Conservation (phyloP, 2,113 vertebrate species). For the Pedionomus torquatus region DNA sequence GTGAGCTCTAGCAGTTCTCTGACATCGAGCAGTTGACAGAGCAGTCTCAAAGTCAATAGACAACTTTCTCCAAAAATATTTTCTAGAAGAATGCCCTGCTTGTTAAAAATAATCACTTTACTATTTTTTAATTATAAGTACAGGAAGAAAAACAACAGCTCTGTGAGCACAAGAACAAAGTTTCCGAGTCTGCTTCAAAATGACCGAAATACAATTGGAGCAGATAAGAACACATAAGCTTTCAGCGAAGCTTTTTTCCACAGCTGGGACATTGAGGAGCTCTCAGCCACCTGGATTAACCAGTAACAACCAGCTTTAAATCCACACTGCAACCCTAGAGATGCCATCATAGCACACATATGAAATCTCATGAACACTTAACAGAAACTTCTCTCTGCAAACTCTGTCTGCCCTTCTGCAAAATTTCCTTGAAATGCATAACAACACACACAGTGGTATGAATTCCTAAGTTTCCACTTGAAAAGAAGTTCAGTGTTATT, state of each 20-base stretch:
- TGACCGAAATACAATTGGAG: background rate
- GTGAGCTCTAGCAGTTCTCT: background rate
- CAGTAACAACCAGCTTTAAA: background rate
- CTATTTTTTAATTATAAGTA: background rate
- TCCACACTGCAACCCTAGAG: background rate
- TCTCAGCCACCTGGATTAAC: background rate
- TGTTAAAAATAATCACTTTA: background rate
- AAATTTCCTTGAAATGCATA: background rate
- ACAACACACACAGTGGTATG: background rate
- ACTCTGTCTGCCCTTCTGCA: background rate
- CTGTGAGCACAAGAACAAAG: background rate
- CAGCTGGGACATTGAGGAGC: background rate
- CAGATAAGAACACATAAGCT: background rate
- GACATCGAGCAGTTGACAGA: background rate
- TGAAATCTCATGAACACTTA: background rate
- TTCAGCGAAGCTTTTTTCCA: background rate
- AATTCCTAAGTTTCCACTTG: background rate
- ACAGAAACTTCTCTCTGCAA: background rate
- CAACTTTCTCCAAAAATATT: background rate
- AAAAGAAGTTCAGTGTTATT: background rate
- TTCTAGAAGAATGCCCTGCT: background rate
- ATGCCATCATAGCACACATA: background rate
- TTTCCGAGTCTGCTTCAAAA: background rate
- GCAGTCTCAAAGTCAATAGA: background rate
- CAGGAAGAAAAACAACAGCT: background rate